Percentiles rank a stretch among this genome's conserved stretches.
phyloP scores from a whole-genome alignment of 2,113 vertebrate species.

The Varanus komodoensis region DNA sequence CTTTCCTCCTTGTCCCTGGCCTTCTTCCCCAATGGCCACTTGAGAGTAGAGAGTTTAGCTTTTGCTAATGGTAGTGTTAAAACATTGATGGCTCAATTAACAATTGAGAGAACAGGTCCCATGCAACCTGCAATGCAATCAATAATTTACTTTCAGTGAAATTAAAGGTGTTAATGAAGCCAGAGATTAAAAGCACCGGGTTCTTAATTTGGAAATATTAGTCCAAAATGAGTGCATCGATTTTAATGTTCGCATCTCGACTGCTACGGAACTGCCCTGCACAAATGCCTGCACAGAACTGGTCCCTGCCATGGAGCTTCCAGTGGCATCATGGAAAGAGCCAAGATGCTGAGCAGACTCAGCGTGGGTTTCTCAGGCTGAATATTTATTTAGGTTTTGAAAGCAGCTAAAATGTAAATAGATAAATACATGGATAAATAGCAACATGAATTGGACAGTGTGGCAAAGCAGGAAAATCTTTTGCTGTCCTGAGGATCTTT shows the following conservation, averaged over 20 bases:
- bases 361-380: conserved; percentile 34
- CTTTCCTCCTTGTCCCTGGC: not conserved
- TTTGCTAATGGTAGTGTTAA: conserved; percentile 72
- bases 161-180: conserved; percentile 83
- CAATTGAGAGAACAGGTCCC: conserved; percentile 78
- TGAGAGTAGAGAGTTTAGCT: conserved; percentile 61
- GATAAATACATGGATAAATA: conserved; percentile 39
- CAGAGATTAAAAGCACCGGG: conserved; percentile 79
- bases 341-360: conserved; percentile 35
- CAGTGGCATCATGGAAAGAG: conserved; percentile 39
- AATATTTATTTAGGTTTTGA: not conserved
- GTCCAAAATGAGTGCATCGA: conserved; percentile 61
- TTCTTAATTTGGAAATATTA: conserved; percentile 67
- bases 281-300: conserved; percentile 60
- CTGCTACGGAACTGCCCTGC: conserved; percentile 71
- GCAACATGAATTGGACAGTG: conserved; percentile 28
- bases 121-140: conserved; percentile 77
- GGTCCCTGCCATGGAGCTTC: conserved; percentile 69
- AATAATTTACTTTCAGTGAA: conserved; percentile 82
- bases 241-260: conserved; percentile 69
- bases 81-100: conserved; percentile 83
- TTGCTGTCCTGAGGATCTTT: not conserved
- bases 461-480: not conserved
- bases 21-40: conserved; percentile 41
- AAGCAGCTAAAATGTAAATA: not conserved